Evolutionary conservation across 2,113 vertebrate genomes (phyloP).

Genomic region (Cariama cristata): DNA sequence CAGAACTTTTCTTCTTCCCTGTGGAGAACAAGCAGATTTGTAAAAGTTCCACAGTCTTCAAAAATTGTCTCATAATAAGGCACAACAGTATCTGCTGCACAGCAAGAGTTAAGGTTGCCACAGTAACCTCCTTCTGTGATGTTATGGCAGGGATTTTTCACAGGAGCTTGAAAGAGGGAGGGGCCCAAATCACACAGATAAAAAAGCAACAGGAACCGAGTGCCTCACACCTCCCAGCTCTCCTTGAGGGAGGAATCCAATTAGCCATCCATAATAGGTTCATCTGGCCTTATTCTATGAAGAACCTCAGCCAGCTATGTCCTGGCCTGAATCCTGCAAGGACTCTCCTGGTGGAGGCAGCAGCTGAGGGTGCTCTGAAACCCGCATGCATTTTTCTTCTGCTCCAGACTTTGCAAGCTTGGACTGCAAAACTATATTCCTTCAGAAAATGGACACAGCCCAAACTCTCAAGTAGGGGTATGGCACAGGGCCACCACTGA

Average conservation of each 20-base stretch:
- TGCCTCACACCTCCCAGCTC: neutral
- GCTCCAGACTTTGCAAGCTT: neutral
- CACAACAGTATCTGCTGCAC: neutral
- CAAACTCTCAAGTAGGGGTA: neutral
- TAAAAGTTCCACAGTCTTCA: slow-evolving; percentile 4
- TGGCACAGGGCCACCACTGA: neutral
- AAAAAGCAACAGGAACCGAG: neutral
- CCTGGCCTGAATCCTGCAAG: neutral
- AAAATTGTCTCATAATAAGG: neutral
- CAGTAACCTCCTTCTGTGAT: neutral
- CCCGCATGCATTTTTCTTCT: neutral
- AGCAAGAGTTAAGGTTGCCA: neutral
- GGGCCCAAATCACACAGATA: neutral
- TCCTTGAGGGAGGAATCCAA: neutral
- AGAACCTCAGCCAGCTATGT: neutral
- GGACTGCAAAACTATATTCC: neutral
- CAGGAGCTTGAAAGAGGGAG: neutral
- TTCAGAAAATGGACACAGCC: neutral
- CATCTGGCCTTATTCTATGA: neutral
- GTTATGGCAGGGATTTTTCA: neutral
- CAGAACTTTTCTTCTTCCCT: neutral
- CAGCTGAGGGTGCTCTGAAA: neutral
- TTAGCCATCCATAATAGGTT: neutral
- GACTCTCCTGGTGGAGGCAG: neutral
- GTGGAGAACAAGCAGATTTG: neutral